Evolutionary conservation across 2,888 invertebrate species (phyloP).

Genomic region (Spicauda simplicius): DNA sequence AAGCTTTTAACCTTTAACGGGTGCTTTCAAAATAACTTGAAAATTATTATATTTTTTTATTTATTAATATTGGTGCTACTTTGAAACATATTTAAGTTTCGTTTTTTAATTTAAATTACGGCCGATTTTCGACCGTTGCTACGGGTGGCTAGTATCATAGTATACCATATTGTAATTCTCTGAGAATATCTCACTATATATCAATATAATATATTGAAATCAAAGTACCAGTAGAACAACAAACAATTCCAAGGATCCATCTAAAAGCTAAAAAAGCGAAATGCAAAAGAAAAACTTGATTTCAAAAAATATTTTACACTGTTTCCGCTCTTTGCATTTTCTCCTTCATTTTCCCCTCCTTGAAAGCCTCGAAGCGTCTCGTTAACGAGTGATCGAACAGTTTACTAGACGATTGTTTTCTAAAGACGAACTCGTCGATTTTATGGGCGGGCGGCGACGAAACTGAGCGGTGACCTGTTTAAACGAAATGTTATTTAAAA

Average conservation of each 20-base stretch:
- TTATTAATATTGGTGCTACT: no score
- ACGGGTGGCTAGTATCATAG: no score
- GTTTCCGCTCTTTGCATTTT: constrained; percentile 4
- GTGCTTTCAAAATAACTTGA: no score
- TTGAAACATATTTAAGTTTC: no score
- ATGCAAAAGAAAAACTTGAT: neutral
- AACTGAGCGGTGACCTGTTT: constrained; percentile 1
- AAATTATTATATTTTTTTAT: no score
- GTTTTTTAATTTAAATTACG: no score
- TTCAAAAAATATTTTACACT: neutral
- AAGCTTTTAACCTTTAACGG: no score
- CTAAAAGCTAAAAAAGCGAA: neutral
- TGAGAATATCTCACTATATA: no score
- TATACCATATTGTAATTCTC: no score
- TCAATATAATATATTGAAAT: neutral
- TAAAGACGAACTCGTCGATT: constrained; percentile 3
- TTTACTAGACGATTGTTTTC: constrained; percentile 19
- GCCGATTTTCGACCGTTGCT: no score
- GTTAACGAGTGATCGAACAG: constrained; percentile 27
- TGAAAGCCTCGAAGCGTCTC: constrained; percentile 10
- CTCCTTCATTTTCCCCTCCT: constrained; percentile 14
- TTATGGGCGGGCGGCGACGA: constrained; percentile 4
- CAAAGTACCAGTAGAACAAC: neutral
- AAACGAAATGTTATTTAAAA: neutral
- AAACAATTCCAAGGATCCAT: neutral